Percentiles rank a stretch among this genome's conserved stretches.
These are phyloP conservation scores for Chelonoidis abingdonii DNA, from an alignment of 2,113 vertebrate species.

Conservation along the genomic window DNA sequence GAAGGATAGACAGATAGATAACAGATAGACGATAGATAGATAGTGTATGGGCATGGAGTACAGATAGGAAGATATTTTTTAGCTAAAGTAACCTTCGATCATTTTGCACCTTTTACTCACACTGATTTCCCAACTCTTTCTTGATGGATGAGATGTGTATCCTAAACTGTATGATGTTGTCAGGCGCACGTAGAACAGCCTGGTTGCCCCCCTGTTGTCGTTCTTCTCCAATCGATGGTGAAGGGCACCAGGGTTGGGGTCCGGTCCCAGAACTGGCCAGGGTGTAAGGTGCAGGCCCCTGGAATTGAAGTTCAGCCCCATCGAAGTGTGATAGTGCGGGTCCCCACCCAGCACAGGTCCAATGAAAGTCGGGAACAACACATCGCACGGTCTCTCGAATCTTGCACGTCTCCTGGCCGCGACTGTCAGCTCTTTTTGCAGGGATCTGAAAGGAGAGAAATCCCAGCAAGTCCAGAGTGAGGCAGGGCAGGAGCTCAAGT, in stretches of 20 bases:
- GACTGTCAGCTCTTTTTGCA: constrained; percentile 79
- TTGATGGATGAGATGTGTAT: constrained; percentile 76
- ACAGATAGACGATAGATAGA: too few species aligned
- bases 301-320: constrained; percentile 74
- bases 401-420: constrained; percentile 79
- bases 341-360: constrained; percentile 79
- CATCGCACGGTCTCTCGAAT: constrained; percentile 63
- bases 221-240: constrained; percentile 84
- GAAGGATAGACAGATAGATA: too few species aligned
- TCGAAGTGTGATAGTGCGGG: constrained; percentile 82
- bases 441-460: constrained; percentile 74
- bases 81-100: too few species aligned
- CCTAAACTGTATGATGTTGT: constrained; percentile 77
- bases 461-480: background rate
- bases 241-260: constrained; percentile 81
- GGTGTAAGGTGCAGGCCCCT: constrained; percentile 84
- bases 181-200: constrained; percentile 76
- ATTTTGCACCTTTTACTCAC: constrained; percentile 69
- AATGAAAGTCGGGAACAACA: constrained; percentile 77
- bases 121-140: constrained; percentile 79
- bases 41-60: background rate
- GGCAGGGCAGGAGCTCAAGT: background rate
- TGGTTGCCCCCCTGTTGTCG: constrained; percentile 78
- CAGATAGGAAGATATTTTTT: too few species aligned
- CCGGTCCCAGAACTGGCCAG: constrained; percentile 70